Base-by-base conservation (phyloP, 2,888 invertebrate species). In the Spisula subtruncata region DNA sequence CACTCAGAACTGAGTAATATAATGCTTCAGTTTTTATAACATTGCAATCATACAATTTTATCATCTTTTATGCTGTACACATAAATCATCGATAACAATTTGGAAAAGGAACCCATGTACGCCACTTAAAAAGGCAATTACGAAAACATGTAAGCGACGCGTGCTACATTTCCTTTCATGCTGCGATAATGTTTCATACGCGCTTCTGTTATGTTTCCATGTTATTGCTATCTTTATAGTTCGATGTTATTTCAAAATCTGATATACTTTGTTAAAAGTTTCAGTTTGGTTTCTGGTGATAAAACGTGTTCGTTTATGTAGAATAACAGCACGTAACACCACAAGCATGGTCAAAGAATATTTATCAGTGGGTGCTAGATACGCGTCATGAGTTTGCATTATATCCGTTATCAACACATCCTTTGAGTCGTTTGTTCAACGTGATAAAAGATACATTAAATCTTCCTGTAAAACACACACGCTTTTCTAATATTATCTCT, bases 331-430 rank as follows among this genome's bases (percentile, higher is more conserved):
- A 60, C n/a, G 60, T 2, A 0, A 20, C 1, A 60, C 18, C 60
- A 60, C n/a, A 20, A n/a, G 60, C 8, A 60, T n/a, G 8, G 60
- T 60, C 1, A 60, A 2, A 60, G 18, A 60, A 60, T n/a, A 60
- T 60, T 20, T 60, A 60, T 60, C n/a, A 60, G 18, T 60, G 60
- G 0, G n/a, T 60, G n/a, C 60, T 20, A 6, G 20, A n/a, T 60
- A n/a, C n/a, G n/a, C n/a, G n/a, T 60, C 60, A 60, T 60, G 60
- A 60, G n/a, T n/a, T 60, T 60, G n/a, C 60, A 60, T 60, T 60
- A 60, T 60, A 1, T 60, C 6, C n/a, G 60, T 60, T n/a, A 60
- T 60, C 18, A 60, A 60, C 18, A n/a, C 18, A n/a, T 20, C n/a
- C 6, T n/a, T 60, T 60, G n/a, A 5, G 1, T 48, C 6, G n/a